Evolutionary conservation across 2,888 invertebrate genomes (phyloP).

Genomic region (Pachydiplax longipennis): DNA sequence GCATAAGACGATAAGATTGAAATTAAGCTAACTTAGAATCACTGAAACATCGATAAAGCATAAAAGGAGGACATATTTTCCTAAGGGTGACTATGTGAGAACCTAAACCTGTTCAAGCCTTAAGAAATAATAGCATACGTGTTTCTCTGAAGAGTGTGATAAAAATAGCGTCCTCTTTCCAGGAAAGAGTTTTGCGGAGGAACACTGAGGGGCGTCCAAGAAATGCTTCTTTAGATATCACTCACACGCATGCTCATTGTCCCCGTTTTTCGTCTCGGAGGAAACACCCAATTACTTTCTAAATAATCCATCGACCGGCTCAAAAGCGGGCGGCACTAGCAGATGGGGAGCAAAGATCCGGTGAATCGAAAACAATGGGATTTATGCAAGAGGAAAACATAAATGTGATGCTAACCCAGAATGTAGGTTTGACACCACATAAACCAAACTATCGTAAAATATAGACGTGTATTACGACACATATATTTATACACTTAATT

Average conservation of each 20-base stretch:
- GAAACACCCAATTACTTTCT: constrained; percentile 41
- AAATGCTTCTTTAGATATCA: background rate
- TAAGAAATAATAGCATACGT: too few species aligned
- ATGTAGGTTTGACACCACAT: too few species aligned
- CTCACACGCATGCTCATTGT: background rate
- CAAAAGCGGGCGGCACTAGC: background rate
- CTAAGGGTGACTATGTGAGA: too few species aligned
- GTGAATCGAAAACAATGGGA: background rate
- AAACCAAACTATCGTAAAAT: too few species aligned
- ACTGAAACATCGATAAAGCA: too few species aligned
- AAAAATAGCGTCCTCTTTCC: background rate
- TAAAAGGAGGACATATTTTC: too few species aligned
- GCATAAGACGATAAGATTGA: too few species aligned
- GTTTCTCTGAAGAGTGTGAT: too few species aligned
- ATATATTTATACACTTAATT: too few species aligned
- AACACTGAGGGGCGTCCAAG: background rate
- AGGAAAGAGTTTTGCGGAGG: background rate
- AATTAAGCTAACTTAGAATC: too few species aligned
- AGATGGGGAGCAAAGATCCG: background rate
- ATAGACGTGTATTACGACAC: too few species aligned
- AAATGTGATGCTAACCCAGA: background rate
- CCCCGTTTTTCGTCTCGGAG: background rate
- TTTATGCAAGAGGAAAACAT: background rate
- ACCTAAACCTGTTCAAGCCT: too few species aligned
- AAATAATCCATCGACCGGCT: background rate